Evolutionary conservation across 2,888 invertebrate species (phyloP), one percentile per base, ranked within the genome.

Genomic region (Ectobius pallidus): DNA sequence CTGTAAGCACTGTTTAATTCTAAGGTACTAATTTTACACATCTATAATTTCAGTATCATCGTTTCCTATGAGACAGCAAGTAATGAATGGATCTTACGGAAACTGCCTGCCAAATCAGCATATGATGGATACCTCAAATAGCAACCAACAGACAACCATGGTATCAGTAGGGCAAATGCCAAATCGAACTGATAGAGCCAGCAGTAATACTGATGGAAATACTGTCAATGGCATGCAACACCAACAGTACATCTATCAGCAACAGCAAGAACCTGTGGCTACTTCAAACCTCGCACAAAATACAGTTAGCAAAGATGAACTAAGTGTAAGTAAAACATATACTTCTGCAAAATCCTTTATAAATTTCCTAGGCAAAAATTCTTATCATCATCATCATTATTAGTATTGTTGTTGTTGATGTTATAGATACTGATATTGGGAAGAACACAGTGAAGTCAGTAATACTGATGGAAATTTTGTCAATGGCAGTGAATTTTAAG

Each of bases 321-420:
- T 68, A 7, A 68, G 30, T 30, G 67, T 68, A 49, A 68, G 67
- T 16, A n/a, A n/a, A n/a, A n/a, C n/a, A n/a, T n/a, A n/a, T n/a
- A n/a, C n/a, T n/a, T n/a, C n/a, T n/a, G n/a, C n/a, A n/a, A n/a
- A n/a, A n/a, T n/a, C n/a, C n/a, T n/a, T n/a, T n/a, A n/a, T n/a
- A n/a, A n/a, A n/a, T n/a, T n/a, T n/a, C n/a, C n/a, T n/a, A n/a
- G n/a, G n/a, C n/a, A n/a, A n/a, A n/a, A n/a, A n/a, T n/a, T n/a
- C n/a, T n/a, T n/a, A n/a, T n/a, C n/a, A n/a, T n/a, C n/a, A n/a
- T n/a, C n/a, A n/a, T n/a, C n/a, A n/a, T n/a, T n/a, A n/a, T n/a
- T n/a, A n/a, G n/a, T n/a, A n/a, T n/a, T n/a, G n/a, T n/a, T n/a
- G n/a, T n/a, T n/a, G n/a, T n/a, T n/a, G n/a, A n/a, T n/a, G n/a